Base-by-base conservation (phyloP, 1,140 invertebrate genomes). In the Sitophilus oryzae region DNA sequence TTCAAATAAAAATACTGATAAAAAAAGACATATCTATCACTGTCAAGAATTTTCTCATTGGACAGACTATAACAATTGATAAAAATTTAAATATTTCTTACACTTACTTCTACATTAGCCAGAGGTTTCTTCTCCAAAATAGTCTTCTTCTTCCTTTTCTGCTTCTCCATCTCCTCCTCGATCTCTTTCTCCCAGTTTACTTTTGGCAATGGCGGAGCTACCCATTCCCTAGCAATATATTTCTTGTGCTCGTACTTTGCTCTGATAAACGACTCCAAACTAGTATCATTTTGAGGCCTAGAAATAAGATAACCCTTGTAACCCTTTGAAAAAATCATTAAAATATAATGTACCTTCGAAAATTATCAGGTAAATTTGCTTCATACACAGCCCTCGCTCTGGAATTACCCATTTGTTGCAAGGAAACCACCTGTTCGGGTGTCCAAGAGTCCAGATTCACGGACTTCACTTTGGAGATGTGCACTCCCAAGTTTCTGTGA, bases 181-280 rank as follows among this genome's bases (percentile, higher is more conserved):
- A 93, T 83, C 67, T 91, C 89, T 68, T 90, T 88, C 61, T 91
- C 88, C 80, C 82, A 84, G 72, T 84, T 83, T 23, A 90, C 86
- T 76, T 92, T 89, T 14, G 89, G 87, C 48, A 88, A 78, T 37
- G 86, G 77, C 19, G 89, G 89, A 47, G 86, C 88, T 30, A 96
- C 89, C 93, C 93, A 98, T 76, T 98, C 94, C 63, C 88, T 83
- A 18, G 94, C 95, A 65, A 98, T 91, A 71, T 97, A 98, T 69
- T 96, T 97, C 75, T 96, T 98, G 64, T 93, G 88, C 72, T 98
- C 96, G 75, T 99, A 99, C 76, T 99, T 99, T 35, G 92, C 90
- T 45, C 95, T 79, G 59, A 98, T 94, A 73, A 99, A 99, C 41
- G 84, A 84, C 73, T 98, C 95, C 21, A 98, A 76, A 11, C 90